These are phyloP conservation scores for Phocides pigmalion DNA, from an alignment of 1,140 invertebrate species.

Conservation along the genomic window DNA sequence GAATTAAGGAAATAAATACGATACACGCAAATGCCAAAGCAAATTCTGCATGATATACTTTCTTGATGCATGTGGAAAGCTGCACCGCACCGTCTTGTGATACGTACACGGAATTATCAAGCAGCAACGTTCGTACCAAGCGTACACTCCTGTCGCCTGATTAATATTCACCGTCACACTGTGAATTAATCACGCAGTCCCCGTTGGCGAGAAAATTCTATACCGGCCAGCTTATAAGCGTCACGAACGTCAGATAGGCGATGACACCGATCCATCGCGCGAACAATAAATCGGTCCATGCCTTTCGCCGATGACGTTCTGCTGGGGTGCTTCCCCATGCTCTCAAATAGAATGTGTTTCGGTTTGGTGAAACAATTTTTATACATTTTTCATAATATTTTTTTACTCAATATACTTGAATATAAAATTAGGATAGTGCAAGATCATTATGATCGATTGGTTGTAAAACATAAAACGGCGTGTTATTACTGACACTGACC, in stretches of 20 bases:
- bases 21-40: not conserved
- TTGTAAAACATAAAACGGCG: no score
- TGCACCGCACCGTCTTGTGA: slow-evolving; percentile 4
- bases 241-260: slow-evolving; percentile 45
- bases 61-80: slow-evolving; percentile 50
- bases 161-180: slow-evolving; percentile 48
- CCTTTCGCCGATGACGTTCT: not conserved
- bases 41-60: slow-evolving; percentile 37
- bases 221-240: slow-evolving; percentile 52
- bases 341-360: not conserved
- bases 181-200: slow-evolving; percentile 54
- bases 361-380: not conserved
- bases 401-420: not conserved
- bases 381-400: not conserved
- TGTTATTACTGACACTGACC: not conserved
- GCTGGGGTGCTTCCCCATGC: not conserved
- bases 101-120: slow-evolving; percentile 43
- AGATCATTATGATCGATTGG: no score
- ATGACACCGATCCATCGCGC: slow-evolving; percentile 30
- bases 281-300: not conserved
- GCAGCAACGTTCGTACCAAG: slow-evolving; percentile 1
- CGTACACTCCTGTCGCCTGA: slow-evolving; percentile 30
- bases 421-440: not conserved
- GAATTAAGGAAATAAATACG: not conserved
- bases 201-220: slow-evolving; percentile 50